Evolutionary conservation across 2,113 vertebrate species (phyloP).

Genomic region (Gnathonemus echidnorhynchus): DNA sequence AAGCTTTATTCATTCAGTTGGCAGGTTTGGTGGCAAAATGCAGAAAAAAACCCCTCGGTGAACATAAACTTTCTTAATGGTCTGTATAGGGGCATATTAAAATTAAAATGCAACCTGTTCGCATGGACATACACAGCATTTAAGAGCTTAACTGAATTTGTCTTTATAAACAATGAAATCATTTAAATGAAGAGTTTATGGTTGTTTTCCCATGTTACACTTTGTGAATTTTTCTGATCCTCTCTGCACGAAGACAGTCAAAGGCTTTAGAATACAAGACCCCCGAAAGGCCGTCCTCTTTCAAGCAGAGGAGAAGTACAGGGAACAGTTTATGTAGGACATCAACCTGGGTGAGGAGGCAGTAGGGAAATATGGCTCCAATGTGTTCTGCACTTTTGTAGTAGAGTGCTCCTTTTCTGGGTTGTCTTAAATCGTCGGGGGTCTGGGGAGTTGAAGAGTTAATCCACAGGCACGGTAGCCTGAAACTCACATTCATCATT

Average conservation of each 20-base stretch:
- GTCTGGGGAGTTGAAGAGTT: neutral
- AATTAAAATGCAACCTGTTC: neutral
- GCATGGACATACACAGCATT: neutral
- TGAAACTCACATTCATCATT: conserved; percentile 8
- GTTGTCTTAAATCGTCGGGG: neutral
- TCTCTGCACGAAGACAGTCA: neutral
- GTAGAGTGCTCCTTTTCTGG: neutral
- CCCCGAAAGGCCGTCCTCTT: neutral
- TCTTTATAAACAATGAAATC: neutral
- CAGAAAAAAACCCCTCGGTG: neutral
- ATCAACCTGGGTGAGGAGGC: neutral
- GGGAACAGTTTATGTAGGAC: neutral
- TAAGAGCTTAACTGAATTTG: neutral
- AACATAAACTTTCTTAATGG: neutral
- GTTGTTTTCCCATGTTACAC: neutral
- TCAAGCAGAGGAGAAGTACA: neutral
- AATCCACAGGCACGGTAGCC: neutral
- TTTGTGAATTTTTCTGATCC: neutral
- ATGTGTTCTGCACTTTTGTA: neutral
- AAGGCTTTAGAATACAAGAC: neutral
- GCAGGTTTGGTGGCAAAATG: neutral
- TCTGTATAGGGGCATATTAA: neutral
- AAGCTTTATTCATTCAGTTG: neutral
- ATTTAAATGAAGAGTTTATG: neutral
- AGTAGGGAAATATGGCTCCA: neutral